Conservation (phyloP, 2,113 vertebrate species). For the Capreolus pygargus region DNA sequence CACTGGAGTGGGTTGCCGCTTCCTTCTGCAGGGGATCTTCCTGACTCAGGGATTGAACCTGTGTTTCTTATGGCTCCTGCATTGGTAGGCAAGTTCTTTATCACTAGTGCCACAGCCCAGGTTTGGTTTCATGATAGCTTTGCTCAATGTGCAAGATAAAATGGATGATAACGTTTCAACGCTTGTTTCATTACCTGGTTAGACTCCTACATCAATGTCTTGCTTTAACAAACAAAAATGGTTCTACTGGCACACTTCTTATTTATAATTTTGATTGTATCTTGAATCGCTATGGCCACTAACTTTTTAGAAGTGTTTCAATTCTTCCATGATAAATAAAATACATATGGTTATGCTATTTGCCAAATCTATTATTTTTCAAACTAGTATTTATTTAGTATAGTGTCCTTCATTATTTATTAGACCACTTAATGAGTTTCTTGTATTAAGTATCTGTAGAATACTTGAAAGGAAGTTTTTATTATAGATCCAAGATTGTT, state of each 20-base stretch:
- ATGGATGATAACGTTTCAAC: neutral
- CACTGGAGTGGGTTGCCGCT: neutral
- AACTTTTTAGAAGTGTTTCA: neutral
- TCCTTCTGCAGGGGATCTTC: neutral
- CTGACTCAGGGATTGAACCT: neutral
- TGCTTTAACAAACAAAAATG: neutral
- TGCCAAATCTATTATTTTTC: neutral
- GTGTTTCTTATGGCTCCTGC: neutral
- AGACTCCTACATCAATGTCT: neutral
- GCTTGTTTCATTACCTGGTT: neutral
- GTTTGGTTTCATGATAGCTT: neutral
- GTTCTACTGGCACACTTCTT: neutral
- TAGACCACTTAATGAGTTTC: slow-evolving; percentile 27
- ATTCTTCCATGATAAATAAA: neutral
- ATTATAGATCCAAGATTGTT: slow-evolving; percentile 7
- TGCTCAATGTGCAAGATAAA: neutral
- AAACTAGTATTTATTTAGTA: slow-evolving; percentile 12
- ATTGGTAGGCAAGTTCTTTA: neutral
- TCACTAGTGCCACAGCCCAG: neutral
- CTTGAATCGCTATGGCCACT: neutral
- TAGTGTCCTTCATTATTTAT: slow-evolving; percentile 33
- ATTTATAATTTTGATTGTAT: neutral
- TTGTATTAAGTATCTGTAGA: neutral
- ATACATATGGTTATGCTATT: neutral
- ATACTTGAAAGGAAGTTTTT: slow-evolving; percentile 34